phyloP scores from a whole-genome alignment of 2,888 invertebrate species.

The Eupithecia tripunctaria region DNA sequence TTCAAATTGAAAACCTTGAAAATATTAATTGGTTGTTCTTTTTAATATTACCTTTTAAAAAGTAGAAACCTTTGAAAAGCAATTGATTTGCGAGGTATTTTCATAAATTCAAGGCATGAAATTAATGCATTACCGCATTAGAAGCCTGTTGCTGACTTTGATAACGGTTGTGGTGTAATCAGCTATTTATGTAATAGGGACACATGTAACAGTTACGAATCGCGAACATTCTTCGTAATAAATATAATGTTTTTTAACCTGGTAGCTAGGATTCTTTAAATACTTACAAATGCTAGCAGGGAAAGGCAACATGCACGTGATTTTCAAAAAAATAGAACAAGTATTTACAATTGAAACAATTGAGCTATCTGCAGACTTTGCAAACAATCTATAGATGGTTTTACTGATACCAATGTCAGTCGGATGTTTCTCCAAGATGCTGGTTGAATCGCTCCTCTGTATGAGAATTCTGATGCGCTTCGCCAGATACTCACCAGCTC shows the following conservation, averaged over 20 bases:
- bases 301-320: too few relatives aligned
- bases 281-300: neutral
- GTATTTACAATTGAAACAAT: too few relatives aligned
- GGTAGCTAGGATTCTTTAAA: neutral
- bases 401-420: too few relatives aligned
- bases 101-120: conserved; percentile 20
- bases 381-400: too few relatives aligned
- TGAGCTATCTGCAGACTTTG: too few relatives aligned
- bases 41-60: conserved; percentile 12
- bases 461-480: too few relatives aligned
- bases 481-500: too few relatives aligned
- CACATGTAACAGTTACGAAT: neutral
- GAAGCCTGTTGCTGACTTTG: conserved; percentile 7
- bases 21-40: conserved; percentile 11
- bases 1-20: conserved; percentile 7
- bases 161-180: conserved; percentile 17
- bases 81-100: conserved; percentile 11
- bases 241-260: neutral
- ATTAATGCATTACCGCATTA: conserved; percentile 18
- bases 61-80: neutral
- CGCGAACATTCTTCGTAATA: neutral
- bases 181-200: conserved; percentile 27
- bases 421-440: too few relatives aligned
- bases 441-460: too few relatives aligned
- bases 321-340: too few relatives aligned